phyloP scores from a whole-genome alignment of 2,888 invertebrate genomes.

The Helleia helle region DNA sequence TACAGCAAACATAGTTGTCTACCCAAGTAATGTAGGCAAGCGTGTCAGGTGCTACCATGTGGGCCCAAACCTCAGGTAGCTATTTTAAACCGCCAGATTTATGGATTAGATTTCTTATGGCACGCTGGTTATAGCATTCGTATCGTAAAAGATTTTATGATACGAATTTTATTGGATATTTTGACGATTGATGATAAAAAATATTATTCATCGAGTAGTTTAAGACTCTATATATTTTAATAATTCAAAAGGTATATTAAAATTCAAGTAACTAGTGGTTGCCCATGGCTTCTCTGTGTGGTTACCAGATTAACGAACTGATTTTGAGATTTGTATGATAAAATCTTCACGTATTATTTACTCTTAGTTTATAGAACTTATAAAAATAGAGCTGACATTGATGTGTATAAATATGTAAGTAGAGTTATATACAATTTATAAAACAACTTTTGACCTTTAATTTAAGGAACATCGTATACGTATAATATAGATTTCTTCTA shows the following conservation, averaged over 20 bases:
- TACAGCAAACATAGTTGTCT: slow-evolving; percentile 17
- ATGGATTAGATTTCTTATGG: slow-evolving; percentile 10
- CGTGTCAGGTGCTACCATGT: slow-evolving; percentile 50
- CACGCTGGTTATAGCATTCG: slow-evolving; percentile 2
- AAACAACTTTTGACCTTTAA: too few relatives aligned
- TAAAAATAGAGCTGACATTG: too few relatives aligned
- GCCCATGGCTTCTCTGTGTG: too few relatives aligned
- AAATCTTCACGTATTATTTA: too few relatives aligned
- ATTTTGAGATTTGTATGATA: too few relatives aligned
- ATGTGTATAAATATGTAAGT: too few relatives aligned
- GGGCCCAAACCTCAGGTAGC: slow-evolving; percentile 42
- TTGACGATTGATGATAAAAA: slow-evolving; percentile 5
- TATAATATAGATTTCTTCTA: too few relatives aligned
- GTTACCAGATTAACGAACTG: too few relatives aligned
- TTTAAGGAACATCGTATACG: too few relatives aligned
- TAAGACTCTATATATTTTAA: neutral
- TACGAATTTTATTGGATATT: neutral
- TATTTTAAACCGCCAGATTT: slow-evolving; percentile 29
- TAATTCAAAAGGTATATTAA: neutral
- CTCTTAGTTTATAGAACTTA: too few relatives aligned
- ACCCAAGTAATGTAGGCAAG: slow-evolving; percentile 20
- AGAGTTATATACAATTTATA: too few relatives aligned
- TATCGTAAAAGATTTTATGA: slow-evolving; percentile 4
- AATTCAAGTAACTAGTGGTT: neutral
- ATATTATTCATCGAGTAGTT: neutral